Conservation (phyloP, 2,797 vertebrate genomes). For the Enteromius paludinosus region DNA sequence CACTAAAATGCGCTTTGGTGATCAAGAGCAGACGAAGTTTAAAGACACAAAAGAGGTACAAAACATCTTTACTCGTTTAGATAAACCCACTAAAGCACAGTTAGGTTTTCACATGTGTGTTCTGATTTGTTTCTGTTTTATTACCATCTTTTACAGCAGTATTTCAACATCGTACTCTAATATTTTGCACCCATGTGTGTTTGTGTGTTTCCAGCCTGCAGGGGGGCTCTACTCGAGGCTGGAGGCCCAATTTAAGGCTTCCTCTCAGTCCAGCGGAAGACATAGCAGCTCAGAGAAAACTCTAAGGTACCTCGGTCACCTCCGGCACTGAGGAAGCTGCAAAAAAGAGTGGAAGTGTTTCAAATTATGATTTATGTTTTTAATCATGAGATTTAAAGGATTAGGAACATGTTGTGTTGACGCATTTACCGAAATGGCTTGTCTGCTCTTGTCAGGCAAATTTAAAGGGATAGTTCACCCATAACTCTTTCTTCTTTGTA, state of each 20-base stretch:
- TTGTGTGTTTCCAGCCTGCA: constrained; percentile 76
- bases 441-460: constrained; percentile 10
- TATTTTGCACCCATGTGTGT: constrained; percentile 22
- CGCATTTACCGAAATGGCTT: neutral
- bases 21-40: constrained; percentile 84
- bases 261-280: constrained; percentile 77
- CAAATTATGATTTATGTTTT: constrained; percentile 10
- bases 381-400: constrained; percentile 6
- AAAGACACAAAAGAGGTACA: constrained; percentile 92
- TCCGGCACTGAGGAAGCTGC: constrained; percentile 13
- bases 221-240: constrained; percentile 93
- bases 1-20: constrained; percentile 93
- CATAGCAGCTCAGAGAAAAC: constrained; percentile 87
- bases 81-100: neutral
- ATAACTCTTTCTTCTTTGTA: neutral
- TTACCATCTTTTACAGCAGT: constrained; percentile 3
- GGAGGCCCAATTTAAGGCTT: constrained; percentile 88
- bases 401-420: neutral
- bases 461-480: neutral
- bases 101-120: neutral
- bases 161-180: constrained; percentile 4
- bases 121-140: constrained; percentile 8
- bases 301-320: constrained; percentile 70
- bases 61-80: neutral
- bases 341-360: neutral